These are phyloP conservation scores for Pseudochirops cupreus DNA, from an alignment of 2,797 vertebrate genomes.

Conservation along the genomic window DNA sequence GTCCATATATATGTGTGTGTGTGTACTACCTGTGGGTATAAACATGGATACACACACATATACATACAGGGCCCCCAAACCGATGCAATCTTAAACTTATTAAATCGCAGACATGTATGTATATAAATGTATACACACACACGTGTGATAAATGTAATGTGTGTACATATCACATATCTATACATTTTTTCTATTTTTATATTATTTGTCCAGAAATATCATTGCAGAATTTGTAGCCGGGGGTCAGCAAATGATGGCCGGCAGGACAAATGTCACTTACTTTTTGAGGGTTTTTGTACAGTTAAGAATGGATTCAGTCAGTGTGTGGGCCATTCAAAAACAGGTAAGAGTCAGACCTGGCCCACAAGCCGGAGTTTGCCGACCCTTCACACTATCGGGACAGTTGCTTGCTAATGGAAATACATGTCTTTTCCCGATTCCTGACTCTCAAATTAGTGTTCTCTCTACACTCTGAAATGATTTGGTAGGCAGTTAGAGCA, in stretches of 20 bases:
- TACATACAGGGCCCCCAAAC: background rate
- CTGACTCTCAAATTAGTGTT: background rate
- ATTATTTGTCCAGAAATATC: background rate
- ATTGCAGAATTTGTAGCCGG: background rate
- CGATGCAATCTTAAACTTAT: background rate
- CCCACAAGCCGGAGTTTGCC: background rate
- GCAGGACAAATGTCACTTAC: background rate
- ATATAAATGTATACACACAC: background rate
- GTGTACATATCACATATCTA: background rate
- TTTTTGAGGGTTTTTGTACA: background rate
- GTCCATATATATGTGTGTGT: too few species aligned
- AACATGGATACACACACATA: too few species aligned
- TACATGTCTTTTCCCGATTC: background rate
- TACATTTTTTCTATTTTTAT: background rate
- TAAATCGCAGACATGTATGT: background rate
- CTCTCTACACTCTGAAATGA: background rate
- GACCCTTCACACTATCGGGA: background rate
- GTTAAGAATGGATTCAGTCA: background rate
- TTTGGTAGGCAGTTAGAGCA: background rate
- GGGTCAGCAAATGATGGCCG: background rate
- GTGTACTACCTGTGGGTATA: too few species aligned
- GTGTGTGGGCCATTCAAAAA: background rate
- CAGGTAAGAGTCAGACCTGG: background rate
- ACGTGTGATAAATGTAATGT: too few species aligned
- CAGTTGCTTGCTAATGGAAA: background rate